phyloP scores from a whole-genome alignment of 2,113 vertebrate genomes.

The Corythaeola cristata region DNA sequence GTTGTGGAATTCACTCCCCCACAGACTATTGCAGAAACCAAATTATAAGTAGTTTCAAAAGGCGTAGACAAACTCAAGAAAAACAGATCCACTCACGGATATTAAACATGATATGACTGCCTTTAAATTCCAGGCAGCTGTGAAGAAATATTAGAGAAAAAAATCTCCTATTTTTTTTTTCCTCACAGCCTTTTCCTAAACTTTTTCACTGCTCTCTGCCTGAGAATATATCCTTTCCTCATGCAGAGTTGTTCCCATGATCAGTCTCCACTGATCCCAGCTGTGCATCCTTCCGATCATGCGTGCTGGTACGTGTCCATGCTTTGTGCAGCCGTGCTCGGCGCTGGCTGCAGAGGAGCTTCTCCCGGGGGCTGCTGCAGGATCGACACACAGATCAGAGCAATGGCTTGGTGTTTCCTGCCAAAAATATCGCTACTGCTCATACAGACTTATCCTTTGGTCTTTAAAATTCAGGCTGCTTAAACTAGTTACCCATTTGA shows the following conservation, averaged over 20 bases:
- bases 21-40: not conserved
- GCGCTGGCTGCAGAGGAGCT: not conserved
- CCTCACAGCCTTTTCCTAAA: not conserved
- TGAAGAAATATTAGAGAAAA: not conserved
- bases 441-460: not conserved
- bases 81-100: not conserved
- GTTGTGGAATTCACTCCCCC: not conserved
- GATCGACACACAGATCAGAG: not conserved
- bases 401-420: fast-evolving
- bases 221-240: not conserved
- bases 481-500: not conserved
- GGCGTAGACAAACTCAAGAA: not conserved
- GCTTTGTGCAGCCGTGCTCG: not conserved
- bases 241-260: fast-evolving
- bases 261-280: not conserved
- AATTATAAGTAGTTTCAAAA: not conserved
- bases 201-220: not conserved
- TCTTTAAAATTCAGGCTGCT: not conserved
- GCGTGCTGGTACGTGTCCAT: fast-evolving
- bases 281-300: fast-evolving
- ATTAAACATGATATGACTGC: not conserved
- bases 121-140: not conserved
- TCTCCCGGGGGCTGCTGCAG: not conserved
- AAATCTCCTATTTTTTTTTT: fast-evolving
- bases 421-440: not conserved